A percentile compares a stretch with the other conserved stretches of the same genome.
These are phyloP conservation scores for Gadus macrocephalus DNA, from an alignment of 2,113 vertebrate genomes.

Conservation along the genomic window DNA sequence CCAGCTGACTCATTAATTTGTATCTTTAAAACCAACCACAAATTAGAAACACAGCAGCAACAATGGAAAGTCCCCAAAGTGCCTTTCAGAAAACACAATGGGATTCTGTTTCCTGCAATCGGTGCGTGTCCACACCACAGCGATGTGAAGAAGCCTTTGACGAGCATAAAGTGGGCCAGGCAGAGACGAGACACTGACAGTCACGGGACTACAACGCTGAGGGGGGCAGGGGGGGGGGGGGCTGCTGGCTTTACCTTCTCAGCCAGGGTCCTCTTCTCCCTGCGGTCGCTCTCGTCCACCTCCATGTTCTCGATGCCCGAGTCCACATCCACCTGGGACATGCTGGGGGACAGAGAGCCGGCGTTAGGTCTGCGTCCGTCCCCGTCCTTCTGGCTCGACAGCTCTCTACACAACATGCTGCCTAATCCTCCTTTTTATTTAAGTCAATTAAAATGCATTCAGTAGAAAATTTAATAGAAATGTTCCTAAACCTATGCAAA, in stretches of 20 bases:
- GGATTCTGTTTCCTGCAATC: background rate
- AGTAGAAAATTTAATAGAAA: no score
- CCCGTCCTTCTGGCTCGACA: background rate
- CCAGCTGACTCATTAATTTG: no score
- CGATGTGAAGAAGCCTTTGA: constrained; percentile 1
- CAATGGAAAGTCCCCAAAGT: constrained; percentile 25
- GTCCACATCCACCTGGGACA: constrained; percentile 99
- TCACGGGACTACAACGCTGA: background rate
- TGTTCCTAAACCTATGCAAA: no score
- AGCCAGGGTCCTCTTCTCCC: constrained; percentile 90
- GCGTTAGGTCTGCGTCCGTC: background rate
- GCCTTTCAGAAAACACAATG: constrained; percentile 7
- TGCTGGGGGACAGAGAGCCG: constrained; percentile 67
- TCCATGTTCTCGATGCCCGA: constrained; percentile 99
- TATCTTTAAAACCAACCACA: background rate
- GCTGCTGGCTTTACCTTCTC: constrained; percentile 81
- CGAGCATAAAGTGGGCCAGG: constrained; percentile 7
- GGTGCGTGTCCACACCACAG: background rate
- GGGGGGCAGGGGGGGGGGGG: background rate
- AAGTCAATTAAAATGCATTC: background rate
- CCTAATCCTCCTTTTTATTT: background rate
- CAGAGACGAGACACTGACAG: background rate
- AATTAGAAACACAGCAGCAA: fast-evolving
- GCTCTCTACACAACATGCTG: background rate
- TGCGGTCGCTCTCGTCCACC: constrained; percentile 93